These are phyloP conservation scores for Miniopterus natalensis DNA, from an alignment of 2,113 vertebrate species.

Conservation along the genomic window DNA sequence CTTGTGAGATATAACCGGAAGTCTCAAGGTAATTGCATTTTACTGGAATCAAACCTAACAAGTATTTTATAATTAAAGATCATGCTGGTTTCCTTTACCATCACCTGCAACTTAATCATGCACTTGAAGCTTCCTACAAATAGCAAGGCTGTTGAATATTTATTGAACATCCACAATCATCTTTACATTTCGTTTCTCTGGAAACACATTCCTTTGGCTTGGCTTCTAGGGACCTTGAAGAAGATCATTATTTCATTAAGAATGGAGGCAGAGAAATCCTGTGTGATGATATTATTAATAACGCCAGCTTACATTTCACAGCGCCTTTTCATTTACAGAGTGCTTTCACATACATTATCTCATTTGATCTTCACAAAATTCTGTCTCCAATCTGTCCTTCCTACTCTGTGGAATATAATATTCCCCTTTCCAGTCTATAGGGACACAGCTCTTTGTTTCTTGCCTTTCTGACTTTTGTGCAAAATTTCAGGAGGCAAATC, in stretches of 20 bases:
- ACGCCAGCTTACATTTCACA: background rate
- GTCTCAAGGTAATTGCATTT: conserved; percentile 81
- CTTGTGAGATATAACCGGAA: conserved; percentile 70
- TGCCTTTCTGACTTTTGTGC: background rate
- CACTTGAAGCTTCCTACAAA: conserved; percentile 78
- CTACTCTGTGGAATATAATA: conserved; percentile 59
- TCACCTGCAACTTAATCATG: conserved; percentile 81
- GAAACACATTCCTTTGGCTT: conserved; percentile 62
- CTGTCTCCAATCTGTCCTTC: conserved; percentile 46
- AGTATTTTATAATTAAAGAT: conserved; percentile 86
- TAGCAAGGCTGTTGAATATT: conserved; percentile 81
- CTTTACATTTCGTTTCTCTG: conserved; percentile 76
- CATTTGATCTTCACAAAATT: conserved; percentile 36
- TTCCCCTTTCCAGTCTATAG: background rate
- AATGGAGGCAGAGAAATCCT: conserved; percentile 23
- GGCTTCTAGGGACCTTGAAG: conserved; percentile 67
- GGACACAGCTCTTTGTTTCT: background rate
- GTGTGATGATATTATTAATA: conserved; percentile 33
- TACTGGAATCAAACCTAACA: conserved; percentile 82
- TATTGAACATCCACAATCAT: conserved; percentile 80
- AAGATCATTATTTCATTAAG: conserved; percentile 73
- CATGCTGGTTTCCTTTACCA: conserved; percentile 80
- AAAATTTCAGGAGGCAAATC: background rate
- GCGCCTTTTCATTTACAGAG: conserved; percentile 56
- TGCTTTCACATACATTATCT: background rate